phyloP scores from a whole-genome alignment of 2,113 vertebrate genomes.

The Brachirus orientalis region DNA sequence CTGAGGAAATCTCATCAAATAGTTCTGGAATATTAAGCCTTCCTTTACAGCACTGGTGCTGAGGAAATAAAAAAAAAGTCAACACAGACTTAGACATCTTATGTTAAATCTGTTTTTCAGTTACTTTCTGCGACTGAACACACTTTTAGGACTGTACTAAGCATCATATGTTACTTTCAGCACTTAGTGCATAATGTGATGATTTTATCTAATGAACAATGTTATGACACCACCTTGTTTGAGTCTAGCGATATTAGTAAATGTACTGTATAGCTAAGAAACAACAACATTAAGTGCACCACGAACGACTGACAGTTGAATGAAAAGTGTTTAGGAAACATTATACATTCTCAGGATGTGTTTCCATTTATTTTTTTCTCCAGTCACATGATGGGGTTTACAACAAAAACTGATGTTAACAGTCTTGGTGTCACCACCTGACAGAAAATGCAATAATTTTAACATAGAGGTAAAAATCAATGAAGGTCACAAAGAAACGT shows the following conservation, averaged over 20 bases:
- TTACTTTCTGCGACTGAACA: slow-evolving; percentile 3
- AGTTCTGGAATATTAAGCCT: no score
- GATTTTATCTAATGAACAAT: not conserved
- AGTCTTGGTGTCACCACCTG: slow-evolving; percentile 30
- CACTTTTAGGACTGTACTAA: slow-evolving; percentile 1
- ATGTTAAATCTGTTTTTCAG: not conserved
- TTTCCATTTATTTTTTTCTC: no score
- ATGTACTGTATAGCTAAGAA: not conserved
- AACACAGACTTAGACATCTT: not conserved
- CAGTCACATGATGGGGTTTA: not conserved
- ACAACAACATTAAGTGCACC: slow-evolving; percentile 1
- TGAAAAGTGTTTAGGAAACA: slow-evolving; percentile 27
- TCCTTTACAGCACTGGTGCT: no score
- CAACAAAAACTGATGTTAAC: slow-evolving; percentile 40
- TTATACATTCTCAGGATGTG: no score
- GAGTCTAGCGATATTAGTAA: no score
- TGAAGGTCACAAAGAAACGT: slow-evolving; percentile 60
- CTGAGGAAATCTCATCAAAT: not conserved
- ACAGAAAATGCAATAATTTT: slow-evolving; percentile 56
- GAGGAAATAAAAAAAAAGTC: not conserved
- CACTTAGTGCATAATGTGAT: not conserved
- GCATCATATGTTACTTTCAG: slow-evolving; percentile 4
- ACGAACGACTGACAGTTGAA: slow-evolving; percentile 44
- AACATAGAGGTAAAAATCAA: slow-evolving; percentile 61
- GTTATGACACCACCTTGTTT: not conserved